Base-by-base conservation (phyloP, 2,113 vertebrate genomes). In the Phaethornis superciliosus region DNA sequence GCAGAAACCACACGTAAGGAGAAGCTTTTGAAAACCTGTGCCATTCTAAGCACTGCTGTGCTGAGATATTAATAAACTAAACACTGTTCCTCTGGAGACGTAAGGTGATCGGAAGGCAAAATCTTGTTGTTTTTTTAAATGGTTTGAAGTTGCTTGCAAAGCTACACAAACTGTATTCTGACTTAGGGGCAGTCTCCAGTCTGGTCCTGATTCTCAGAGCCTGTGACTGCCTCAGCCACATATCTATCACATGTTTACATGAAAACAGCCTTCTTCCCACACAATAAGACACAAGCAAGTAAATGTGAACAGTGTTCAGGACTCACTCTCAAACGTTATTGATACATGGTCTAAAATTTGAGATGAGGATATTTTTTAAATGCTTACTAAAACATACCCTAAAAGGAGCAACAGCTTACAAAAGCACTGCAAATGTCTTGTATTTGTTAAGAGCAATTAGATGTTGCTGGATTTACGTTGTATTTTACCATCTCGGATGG, bases 1-100 rank as follows among this genome's bases (percentile, higher is more conserved):
- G 51, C 59, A 63, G 21, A 44, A 72, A 6, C 35, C 64, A 11
- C 0, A 0, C 42, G 4, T 0, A 0, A n/a, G 35, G 40, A 1
- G 0, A 0, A 46, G 35, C 30, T 77, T 40, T 42, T 8, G 76
- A 22, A 49, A 69, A 83, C 30, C 33, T 33, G 0, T 3, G 22
- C 60, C 47, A 90, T 72, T 52, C 80, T 49, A 55, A 65, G 76
- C 71, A 32, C n/a, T 72, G n/a, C 85, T 77, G 7, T 7, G 20
- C 56, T 27, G 49, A 75, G 72, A 23, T 44, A 56, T 30, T 55
- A 28, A 52, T 11, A 55, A 81, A 62, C 7, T 4, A 12, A 92
- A 70, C 24, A 10, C 37, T 28, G 15, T 4, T 86, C 9, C 28
- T 92, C 56, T n/a, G 12, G 21, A 71, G 56, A 87, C 18, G 3